Evolutionary conservation across 2,888 invertebrate genomes (phyloP).

Genomic region (Cephus nigrinus): DNA sequence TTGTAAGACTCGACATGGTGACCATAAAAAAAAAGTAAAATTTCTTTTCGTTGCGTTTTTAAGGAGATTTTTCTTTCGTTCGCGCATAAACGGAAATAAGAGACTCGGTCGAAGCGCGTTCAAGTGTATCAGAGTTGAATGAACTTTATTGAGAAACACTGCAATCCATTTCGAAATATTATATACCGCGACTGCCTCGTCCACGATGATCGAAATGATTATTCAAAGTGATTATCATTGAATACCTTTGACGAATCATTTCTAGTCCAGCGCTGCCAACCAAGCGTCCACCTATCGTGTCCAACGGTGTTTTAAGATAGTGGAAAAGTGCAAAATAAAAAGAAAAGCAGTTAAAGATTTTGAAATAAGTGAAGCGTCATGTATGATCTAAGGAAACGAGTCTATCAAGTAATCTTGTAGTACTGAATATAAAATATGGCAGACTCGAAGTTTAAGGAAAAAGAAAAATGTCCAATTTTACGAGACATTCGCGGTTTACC

Average conservation of each 20-base stretch:
- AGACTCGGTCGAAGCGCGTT: neutral
- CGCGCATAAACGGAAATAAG: neutral
- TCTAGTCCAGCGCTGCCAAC: neutral
- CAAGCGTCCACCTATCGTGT: neutral
- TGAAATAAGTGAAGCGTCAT: neutral
- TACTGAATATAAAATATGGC: too few relatives aligned
- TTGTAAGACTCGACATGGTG: neutral
- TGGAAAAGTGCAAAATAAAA: neutral
- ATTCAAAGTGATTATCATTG: neutral
- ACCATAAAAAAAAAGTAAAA: neutral
- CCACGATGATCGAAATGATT: neutral
- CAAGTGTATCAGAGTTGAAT: neutral
- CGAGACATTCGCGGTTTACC: neutral
- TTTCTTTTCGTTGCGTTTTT: neutral
- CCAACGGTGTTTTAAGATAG: neutral
- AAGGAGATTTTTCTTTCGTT: neutral
- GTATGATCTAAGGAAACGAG: neutral
- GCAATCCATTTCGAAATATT: neutral
- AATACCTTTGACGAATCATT: neutral
- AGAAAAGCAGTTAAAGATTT: neutral
- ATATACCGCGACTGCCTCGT: neutral
- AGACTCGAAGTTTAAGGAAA: too few relatives aligned
- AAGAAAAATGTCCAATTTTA: neutral
- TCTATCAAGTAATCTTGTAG: neutral
- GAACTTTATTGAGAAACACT: neutral